Evolutionary conservation across 2,113 vertebrate species (phyloP), one percentile per base, ranked within the genome.

Genomic region (Psephotus haematonotus): DNA sequence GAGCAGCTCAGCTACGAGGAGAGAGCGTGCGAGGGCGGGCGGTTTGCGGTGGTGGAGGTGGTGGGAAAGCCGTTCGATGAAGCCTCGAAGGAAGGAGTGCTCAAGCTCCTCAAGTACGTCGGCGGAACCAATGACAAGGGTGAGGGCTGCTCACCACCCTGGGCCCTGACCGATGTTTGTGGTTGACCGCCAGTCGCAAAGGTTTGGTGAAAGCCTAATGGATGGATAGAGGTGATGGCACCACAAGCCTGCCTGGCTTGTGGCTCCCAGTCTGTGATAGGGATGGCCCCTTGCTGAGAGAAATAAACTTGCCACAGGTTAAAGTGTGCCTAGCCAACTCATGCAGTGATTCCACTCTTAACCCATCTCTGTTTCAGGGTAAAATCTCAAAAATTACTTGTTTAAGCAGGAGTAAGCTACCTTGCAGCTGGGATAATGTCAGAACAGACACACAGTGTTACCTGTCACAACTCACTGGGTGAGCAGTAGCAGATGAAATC

Each of bases 81-180:
- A 82, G 98, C 98, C 43, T 97, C 98, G 0, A 98, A 98, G 31
- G 99, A 99, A 97, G 98, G 98, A 9, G 98, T 97, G 67, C 97
- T 98, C 64, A 99, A 98, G 90, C 97, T 99, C 68, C 98, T 99
- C 46, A 99, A 98, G 97, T 99, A 99, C 39, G 98, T 98, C 8
- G 99, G 99, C 1, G 99, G 99, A 60, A 98, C 97, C 96, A 99
- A 99, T 10, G 98, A 99, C 49, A 98, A 98, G 96, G 98, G 99
- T 99, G 90, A 98, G 98, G 64, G 24, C 39, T 3, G 22, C 62
- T 77, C 27, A 18, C 15, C 0, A 5, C 9, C 39, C n/a, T 2
- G 3, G 46, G 24, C 9, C 68, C 65, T 15, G 53, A 62, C 1
- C 1, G 13, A 1, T 46, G 35, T 17, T 75, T n/a, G 46, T 23